Percentiles rank a stretch among this genome's conserved stretches.
phyloP scores from a whole-genome alignment of 2,797 vertebrate species.

The Molossus alvarezi region DNA sequence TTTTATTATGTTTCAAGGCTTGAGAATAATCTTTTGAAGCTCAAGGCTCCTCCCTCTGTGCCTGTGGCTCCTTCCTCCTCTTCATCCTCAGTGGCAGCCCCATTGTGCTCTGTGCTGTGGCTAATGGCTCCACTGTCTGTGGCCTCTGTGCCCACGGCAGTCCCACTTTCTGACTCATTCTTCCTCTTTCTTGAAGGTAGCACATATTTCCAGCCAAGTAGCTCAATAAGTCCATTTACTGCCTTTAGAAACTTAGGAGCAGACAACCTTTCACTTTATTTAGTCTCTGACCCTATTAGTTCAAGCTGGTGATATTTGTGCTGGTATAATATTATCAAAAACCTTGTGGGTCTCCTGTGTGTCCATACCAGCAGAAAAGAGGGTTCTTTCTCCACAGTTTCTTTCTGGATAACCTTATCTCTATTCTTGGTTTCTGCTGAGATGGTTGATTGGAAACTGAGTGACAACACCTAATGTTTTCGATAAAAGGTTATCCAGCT shows the following conservation, averaged over 20 bases:
- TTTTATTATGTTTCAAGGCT: neutral
- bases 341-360: neutral
- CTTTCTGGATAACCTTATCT: neutral
- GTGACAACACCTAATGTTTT: constrained; percentile 38
- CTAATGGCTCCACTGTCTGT: neutral
- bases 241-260: neutral
- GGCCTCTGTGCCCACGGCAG: neutral
- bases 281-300: neutral
- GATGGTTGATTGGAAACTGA: constrained; percentile 15
- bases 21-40: neutral
- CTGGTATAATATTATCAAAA: neutral
- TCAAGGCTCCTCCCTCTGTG: neutral
- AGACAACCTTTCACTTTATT: neutral
- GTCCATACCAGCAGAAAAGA: neutral
- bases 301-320: neutral
- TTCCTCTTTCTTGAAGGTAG: neutral
- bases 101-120: neutral
- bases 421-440: constrained; percentile 39
- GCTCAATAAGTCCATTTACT: neutral
- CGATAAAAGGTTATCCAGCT: constrained; percentile 7
- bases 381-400: neutral
- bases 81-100: neutral
- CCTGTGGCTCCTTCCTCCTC: neutral
- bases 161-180: neutral
- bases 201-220: neutral